A percentile compares a stretch with the other conserved stretches of the same genome.
These are phyloP conservation scores for Trachelus stipa DNA, from an alignment of 2,888 invertebrate genomes.

Conservation along the genomic window DNA sequence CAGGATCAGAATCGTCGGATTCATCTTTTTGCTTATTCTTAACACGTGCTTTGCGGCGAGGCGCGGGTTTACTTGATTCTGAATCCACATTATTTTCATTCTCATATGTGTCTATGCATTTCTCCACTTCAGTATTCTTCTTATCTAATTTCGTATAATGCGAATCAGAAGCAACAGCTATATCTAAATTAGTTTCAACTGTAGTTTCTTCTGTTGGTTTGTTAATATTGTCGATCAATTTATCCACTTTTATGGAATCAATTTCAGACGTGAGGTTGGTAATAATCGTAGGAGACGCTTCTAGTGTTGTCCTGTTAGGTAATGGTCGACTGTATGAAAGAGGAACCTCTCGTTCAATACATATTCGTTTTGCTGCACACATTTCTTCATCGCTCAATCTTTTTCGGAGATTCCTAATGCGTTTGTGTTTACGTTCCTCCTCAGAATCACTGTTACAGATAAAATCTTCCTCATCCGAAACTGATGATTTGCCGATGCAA, in stretches of 20 bases:
- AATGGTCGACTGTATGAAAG: slow-evolving; percentile 18
- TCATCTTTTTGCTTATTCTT: not conserved
- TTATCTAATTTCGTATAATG: not conserved
- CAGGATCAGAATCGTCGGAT: slow-evolving; percentile 2
- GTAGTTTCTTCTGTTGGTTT: not conserved
- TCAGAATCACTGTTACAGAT: slow-evolving; percentile 78
- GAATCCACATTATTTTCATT: not conserved
- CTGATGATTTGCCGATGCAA: slow-evolving; percentile 1
- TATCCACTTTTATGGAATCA: not conserved
- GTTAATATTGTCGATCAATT: not conserved
- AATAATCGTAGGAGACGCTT: not conserved
- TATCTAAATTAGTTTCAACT: not conserved
- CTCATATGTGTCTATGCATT: not conserved
- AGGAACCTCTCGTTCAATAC: slow-evolving; percentile 26
- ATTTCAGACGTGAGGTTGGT: not conserved
- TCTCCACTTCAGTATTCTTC: not conserved
- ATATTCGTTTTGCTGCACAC: slow-evolving; percentile 35
- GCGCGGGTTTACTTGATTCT: not conserved
- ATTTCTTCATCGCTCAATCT: slow-evolving; percentile 49
- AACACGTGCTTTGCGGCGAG: not conserved
- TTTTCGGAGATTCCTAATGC: slow-evolving; percentile 72
- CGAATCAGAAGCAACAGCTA: not conserved
- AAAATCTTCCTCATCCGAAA: slow-evolving; percentile 76
- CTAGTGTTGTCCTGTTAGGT: slow-evolving; percentile 1
- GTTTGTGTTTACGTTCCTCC: slow-evolving; percentile 65